A percentile compares a stretch with the other conserved stretches of the same genome.
Evolutionary conservation across 1,140 invertebrate genomes (phyloP).

Genomic region (Cydia strobilella): DNA sequence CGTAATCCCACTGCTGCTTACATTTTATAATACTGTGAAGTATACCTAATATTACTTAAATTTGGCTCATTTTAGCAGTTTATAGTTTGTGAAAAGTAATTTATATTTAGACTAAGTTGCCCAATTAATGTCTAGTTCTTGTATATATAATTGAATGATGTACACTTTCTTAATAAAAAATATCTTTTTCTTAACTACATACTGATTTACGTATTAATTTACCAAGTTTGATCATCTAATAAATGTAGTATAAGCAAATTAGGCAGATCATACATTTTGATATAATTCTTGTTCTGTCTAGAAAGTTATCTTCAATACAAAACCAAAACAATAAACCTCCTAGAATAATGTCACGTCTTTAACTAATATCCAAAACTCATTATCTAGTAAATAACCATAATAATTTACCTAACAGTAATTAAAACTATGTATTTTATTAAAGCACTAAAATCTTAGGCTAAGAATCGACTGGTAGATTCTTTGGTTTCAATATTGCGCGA

Average conservation of each 20-base stretch:
- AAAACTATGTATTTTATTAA: slow-evolving; percentile 54
- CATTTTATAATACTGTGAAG: too few relatives aligned
- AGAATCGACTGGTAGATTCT: slow-evolving; percentile 73
- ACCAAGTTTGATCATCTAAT: neutral
- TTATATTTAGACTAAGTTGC: neutral
- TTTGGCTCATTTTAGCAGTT: neutral
- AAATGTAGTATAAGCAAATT: neutral
- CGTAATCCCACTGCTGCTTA: too few relatives aligned
- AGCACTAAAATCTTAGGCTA: slow-evolving; percentile 70
- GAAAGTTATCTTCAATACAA: neutral
- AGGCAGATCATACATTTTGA: too few relatives aligned
- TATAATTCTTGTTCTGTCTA: neutral
- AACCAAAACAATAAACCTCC: neutral
- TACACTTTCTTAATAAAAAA: neutral
- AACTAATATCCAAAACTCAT: slow-evolving; percentile 28
- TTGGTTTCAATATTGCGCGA: slow-evolving; percentile 72
- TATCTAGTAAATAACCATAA: slow-evolving; percentile 48
- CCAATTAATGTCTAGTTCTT: neutral
- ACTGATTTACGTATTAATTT: neutral
- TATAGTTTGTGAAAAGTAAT: neutral
- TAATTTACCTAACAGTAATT: slow-evolving; percentile 60
- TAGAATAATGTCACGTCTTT: slow-evolving; percentile 19
- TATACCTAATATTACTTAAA: neutral
- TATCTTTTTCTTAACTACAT: neutral
- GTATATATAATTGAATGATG: neutral